These are phyloP conservation scores for Diaperis boleti DNA, from an alignment of 2,888 invertebrate species.

Conservation along the genomic window DNA sequence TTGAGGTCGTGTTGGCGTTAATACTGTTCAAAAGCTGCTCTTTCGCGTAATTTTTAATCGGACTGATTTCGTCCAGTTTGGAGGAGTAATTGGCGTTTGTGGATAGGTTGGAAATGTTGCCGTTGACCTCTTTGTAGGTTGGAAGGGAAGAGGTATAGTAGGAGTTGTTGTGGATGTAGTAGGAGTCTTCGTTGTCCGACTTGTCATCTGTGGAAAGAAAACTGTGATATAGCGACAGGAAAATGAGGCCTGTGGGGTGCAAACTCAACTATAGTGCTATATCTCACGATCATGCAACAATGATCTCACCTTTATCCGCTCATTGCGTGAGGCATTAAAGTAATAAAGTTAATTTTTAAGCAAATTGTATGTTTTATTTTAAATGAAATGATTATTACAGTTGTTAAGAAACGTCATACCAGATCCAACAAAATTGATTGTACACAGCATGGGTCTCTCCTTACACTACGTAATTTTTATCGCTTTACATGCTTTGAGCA, in stretches of 20 bases:
- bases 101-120: constrained; percentile 63
- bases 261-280: neutral
- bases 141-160: constrained; percentile 66
- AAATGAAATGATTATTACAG: constrained; percentile 54
- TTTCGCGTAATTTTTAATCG: constrained; percentile 57
- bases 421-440: constrained; percentile 51
- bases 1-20: constrained; percentile 60
- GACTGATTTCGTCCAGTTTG: constrained; percentile 53
- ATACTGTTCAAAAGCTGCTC: constrained; percentile 64
- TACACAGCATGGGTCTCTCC: constrained; percentile 55
- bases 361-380: constrained; percentile 62
- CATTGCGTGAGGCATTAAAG: constrained; percentile 25
- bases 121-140: constrained; percentile 62
- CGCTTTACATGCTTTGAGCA: constrained; percentile 35
- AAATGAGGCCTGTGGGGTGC: neutral
- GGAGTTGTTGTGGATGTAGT: constrained; percentile 61
- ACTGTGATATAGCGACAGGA: neutral
- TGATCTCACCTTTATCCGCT: constrained; percentile 46
- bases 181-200: constrained; percentile 44
- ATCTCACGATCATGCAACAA: constrained; percentile 44
- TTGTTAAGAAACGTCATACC: constrained; percentile 30
- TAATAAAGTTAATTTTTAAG: constrained; percentile 50
- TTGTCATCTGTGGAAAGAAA: constrained; percentile 48
- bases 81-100: constrained; percentile 63
- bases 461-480: constrained; percentile 42